Conservation (phyloP, 2,113 vertebrate genomes). For the Etia nguti region DNA sequence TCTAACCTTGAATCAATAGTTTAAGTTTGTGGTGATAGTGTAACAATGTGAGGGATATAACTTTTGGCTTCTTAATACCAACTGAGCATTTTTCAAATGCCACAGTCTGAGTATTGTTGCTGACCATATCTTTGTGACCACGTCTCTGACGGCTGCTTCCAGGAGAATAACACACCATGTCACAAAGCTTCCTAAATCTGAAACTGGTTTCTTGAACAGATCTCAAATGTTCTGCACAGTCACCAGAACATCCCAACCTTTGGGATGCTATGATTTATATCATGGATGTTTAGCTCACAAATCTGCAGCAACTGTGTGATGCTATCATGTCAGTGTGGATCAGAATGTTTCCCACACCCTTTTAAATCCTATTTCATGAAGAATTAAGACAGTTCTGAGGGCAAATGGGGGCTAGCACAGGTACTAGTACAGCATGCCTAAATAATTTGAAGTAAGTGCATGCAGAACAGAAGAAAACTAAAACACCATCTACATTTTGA, state of each 20-base stretch:
- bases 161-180: background rate
- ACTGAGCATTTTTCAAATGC: background rate
- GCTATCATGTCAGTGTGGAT: background rate
- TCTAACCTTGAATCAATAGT: no score
- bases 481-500: background rate
- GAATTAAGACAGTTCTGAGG: background rate
- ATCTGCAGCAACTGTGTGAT: background rate
- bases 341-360: background rate
- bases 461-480: background rate
- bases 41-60: no score
- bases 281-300: background rate
- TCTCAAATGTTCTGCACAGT: background rate
- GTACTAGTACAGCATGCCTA: background rate
- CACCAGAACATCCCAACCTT: no score
- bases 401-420: background rate
- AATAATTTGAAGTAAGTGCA: background rate
- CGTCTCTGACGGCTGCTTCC: background rate
- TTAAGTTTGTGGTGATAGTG: no score
- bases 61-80: background rate
- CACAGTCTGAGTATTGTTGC: background rate
- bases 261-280: background rate
- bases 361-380: background rate
- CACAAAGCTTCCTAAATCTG: fast-evolving
- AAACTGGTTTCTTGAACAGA: background rate
- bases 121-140: background rate